Conservation (phyloP, 2,113 vertebrate species). For the Oenanthe melanoleuca region DNA sequence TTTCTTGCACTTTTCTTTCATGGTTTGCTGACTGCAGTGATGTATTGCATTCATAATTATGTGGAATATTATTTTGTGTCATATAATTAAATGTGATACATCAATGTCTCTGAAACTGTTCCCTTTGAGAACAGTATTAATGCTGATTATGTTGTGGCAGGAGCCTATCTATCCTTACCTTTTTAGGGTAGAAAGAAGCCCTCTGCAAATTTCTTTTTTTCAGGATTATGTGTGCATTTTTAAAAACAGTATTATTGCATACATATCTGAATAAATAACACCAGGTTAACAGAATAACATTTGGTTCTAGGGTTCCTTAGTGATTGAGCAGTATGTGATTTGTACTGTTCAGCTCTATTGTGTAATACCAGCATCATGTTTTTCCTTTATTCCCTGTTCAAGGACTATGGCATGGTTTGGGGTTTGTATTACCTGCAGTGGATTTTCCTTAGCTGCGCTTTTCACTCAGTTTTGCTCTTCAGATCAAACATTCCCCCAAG, state of each 20-base stretch:
- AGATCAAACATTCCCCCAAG: not conserved
- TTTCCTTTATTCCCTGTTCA: not conserved
- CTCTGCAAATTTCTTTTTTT: not conserved
- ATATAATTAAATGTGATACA: not conserved
- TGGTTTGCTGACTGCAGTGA: not conserved
- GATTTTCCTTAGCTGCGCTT: not conserved
- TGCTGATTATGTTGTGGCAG: not conserved
- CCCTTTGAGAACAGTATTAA: not conserved
- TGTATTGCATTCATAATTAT: constrained; percentile 19
- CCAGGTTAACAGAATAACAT: not conserved
- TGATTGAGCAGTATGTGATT: not conserved
- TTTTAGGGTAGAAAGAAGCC: not conserved
- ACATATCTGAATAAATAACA: not conserved
- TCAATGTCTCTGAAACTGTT: not conserved
- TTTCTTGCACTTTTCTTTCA: constrained; percentile 5
- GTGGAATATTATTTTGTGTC: not conserved
- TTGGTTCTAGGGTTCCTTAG: not conserved
- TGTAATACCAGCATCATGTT: not conserved
- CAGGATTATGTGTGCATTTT: not conserved
- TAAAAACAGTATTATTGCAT: not conserved
- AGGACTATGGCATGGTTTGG: not conserved
- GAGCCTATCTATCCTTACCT: not conserved
- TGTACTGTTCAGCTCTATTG: not conserved
- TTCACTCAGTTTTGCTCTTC: not conserved
- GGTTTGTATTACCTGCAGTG: not conserved